These are phyloP conservation scores for Cerceris rybyensis DNA, from an alignment of 2,888 invertebrate genomes.

Conservation along the genomic window DNA sequence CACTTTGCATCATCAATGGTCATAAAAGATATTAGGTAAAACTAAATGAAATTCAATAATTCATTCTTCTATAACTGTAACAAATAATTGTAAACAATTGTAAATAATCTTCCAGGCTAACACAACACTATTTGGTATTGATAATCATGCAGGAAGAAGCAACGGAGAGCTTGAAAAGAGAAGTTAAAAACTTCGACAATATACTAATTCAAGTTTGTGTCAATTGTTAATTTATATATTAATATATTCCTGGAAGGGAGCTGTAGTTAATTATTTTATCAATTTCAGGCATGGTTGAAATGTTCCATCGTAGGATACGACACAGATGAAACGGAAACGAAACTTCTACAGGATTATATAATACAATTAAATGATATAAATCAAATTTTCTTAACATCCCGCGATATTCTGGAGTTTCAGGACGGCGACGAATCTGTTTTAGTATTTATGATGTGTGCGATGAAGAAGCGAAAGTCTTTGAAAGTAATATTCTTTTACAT, in stretches of 20 bases:
- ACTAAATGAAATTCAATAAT: not conserved
- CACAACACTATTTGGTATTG: slow-evolving; percentile 68
- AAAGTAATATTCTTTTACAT: slow-evolving; percentile 57
- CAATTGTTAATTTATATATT: slow-evolving; percentile 10
- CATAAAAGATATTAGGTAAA: slow-evolving; percentile 77
- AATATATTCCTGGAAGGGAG: not conserved
- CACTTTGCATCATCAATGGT: slow-evolving; percentile 76
- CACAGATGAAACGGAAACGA: slow-evolving; percentile 62
- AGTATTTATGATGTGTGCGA: slow-evolving; percentile 69
- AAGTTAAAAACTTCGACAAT: slow-evolving; percentile 72
- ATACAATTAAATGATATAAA: slow-evolving; percentile 68
- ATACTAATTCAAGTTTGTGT: slow-evolving; percentile 74
- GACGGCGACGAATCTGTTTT: slow-evolving; percentile 71
- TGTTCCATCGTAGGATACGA: slow-evolving; percentile 73
- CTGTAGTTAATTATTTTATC: not conserved
- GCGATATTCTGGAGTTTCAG: slow-evolving; percentile 69
- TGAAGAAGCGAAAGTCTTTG: slow-evolving; percentile 66
- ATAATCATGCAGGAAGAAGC: slow-evolving; percentile 67
- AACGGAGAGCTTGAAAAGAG: slow-evolving; percentile 65
- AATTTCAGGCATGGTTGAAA: slow-evolving; percentile 76
- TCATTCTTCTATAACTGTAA: slow-evolving; percentile 1
- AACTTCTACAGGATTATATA: slow-evolving; percentile 69
- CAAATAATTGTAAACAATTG: not conserved
- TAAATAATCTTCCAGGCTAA: slow-evolving; percentile 67
- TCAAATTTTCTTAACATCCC: slow-evolving; percentile 66